A percentile compares a stretch with the other conserved stretches of the same genome.
phyloP scores from a whole-genome alignment of 2,113 vertebrate genomes.

The Zosterops pallidus region DNA sequence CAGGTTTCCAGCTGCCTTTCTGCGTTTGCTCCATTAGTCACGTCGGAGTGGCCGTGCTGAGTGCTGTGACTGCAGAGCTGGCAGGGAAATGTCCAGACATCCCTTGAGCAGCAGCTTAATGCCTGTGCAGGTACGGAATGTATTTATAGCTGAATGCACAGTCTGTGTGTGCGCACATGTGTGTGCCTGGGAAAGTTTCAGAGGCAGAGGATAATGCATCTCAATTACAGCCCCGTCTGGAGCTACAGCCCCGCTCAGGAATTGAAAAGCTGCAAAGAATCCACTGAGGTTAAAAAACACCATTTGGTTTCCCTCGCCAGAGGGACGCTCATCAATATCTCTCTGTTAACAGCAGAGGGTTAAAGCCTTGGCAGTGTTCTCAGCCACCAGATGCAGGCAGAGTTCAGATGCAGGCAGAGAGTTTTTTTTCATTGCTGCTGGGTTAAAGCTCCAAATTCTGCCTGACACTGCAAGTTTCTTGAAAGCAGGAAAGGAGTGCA shows the following conservation, averaged over 20 bases:
- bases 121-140: conserved; percentile 57
- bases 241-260: conserved; percentile 44
- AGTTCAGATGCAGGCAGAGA: conserved; percentile 17
- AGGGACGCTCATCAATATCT: conserved; percentile 49
- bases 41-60: neutral
- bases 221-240: conserved; percentile 56
- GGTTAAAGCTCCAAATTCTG: conserved; percentile 16
- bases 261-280: conserved; percentile 59
- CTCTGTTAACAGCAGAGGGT: conserved; percentile 46
- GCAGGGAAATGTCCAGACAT: conserved; percentile 33
- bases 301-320: conserved; percentile 48
- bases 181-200: conserved; percentile 63
- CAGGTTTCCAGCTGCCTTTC: neutral
- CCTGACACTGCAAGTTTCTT: neutral
- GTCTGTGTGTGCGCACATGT: conserved; percentile 53
- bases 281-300: conserved; percentile 42
- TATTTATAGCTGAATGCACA: conserved; percentile 64
- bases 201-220: conserved; percentile 27
- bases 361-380: conserved; percentile 51
- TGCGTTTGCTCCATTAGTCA: neutral
- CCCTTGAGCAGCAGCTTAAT: conserved; percentile 48
- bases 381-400: conserved; percentile 35
- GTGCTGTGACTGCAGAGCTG: conserved; percentile 19
- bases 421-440: conserved; percentile 29
- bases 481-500: neutral